Evolutionary conservation across 2,888 invertebrate species (phyloP).

Genomic region (Sesia bembeciformis): DNA sequence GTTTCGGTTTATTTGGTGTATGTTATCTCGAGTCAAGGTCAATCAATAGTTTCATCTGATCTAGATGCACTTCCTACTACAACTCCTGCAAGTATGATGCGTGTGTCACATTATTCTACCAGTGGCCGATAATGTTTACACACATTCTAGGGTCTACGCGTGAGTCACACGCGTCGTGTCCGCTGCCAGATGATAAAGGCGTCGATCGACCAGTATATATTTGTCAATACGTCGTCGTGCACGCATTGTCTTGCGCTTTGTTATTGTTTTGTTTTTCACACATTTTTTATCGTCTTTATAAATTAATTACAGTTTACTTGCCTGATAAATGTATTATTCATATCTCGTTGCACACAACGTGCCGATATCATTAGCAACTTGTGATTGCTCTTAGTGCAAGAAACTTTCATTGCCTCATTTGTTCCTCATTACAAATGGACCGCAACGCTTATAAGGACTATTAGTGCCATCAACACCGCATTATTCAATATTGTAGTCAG

Average conservation of each 20-base stretch:
- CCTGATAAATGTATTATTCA: constrained; percentile 18
- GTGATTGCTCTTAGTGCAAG: constrained; percentile 28
- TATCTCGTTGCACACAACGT: constrained; percentile 15
- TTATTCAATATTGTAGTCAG: constrained; percentile 35
- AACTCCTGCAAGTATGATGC: no score
- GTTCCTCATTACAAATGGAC: constrained; percentile 38
- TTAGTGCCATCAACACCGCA: constrained; percentile 16
- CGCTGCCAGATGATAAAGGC: constrained; percentile 49
- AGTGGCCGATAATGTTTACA: constrained; percentile 52
- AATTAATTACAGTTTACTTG: not conserved
- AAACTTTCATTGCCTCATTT: constrained; percentile 30
- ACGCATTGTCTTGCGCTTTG: constrained; percentile 22
- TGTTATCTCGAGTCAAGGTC: constrained; percentile 9
- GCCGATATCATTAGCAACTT: constrained; percentile 17
- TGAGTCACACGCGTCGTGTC: constrained; percentile 46
- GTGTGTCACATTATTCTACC: constrained; percentile 46
- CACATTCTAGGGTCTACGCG: constrained; percentile 46
- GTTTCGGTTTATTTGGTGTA: constrained; percentile 6
- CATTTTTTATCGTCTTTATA: not conserved
- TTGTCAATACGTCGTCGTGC: constrained; percentile 26
- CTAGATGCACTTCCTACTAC: constrained; percentile 20
- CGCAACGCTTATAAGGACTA: constrained; percentile 33
- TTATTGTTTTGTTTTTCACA: constrained; percentile 12
- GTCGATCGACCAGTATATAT: constrained; percentile 42
- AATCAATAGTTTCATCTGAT: no score